Base-by-base conservation (phyloP, 1,140 invertebrate genomes). In the Carposina sasakii region DNA sequence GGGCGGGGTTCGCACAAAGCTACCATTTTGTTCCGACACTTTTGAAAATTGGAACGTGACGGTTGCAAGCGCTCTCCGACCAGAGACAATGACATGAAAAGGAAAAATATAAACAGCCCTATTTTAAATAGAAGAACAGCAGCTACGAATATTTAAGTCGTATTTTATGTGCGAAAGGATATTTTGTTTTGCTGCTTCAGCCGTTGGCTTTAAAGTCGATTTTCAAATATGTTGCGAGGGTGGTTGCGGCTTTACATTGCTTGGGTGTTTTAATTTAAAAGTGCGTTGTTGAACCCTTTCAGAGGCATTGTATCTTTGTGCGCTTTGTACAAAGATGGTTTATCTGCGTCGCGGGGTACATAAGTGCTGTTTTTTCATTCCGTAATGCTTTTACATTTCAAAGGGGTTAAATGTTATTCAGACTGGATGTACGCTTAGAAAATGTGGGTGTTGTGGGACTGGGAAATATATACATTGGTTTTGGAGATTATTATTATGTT, bases 311-410 rank as follows among this genome's bases (percentile, higher is more conserved):
- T 83, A 83, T 83, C 79, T 78, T 83, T 83, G 79, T 83, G 71
- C 70, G 68, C 79, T 83, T 83, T 83, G 79, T 83, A 79, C 74
- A 63, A 72, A 83, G 79, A 83, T 83, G 77, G 77, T 83, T 83
- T 83, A 83, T 83, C 79, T 71, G 64, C 71, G 65, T 81, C 77
- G 79, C 73, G 70, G 67, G 76, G 77, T 84, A 84, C 76, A 84
- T 84, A 81, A 84, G 81, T 81, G 73, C 76, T 84, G 81, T 84
- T 84, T 84, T 83, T 84, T 81, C 77, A 81, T 84, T 81, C 75
- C 75, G 76, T 84, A 84, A 84, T 84, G 77, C 81, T 84, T 84
- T 84, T 81, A 81, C 77, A 81, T 84, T 78, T 84, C 66, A 84
- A 84, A 84, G 76, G 81, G 77, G 76, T 83, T 81, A 81, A 81